These are phyloP conservation scores for Indicator maculatus DNA, from an alignment of 2,113 vertebrate genomes.

Conservation along the genomic window DNA sequence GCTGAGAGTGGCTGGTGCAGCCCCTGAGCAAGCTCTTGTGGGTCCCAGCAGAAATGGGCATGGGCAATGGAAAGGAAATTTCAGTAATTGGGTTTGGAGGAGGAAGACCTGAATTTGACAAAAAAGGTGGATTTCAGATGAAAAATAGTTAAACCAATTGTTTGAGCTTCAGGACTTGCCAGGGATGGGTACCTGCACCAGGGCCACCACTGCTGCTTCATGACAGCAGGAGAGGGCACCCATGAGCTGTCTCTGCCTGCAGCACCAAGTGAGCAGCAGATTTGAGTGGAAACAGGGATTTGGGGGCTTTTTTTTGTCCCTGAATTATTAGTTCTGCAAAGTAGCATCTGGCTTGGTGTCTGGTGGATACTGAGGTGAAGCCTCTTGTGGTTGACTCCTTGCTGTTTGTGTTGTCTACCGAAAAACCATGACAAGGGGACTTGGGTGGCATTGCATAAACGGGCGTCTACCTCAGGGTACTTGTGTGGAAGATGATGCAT, in stretches of 20 bases:
- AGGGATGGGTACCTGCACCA: not conserved
- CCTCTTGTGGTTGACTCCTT: fast-evolving
- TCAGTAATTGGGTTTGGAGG: not conserved
- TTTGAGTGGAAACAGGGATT: fast-evolving
- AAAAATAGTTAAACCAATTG: too few relatives aligned
- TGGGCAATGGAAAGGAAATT: not conserved
- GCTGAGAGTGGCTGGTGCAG: not conserved
- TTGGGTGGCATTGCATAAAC: not conserved
- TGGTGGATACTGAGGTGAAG: not conserved
- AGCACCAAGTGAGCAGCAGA: not conserved
- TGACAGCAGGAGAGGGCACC: slow-evolving; percentile 50
- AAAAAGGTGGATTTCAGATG: not conserved
- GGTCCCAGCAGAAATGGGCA: not conserved
- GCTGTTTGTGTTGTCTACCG: not conserved
- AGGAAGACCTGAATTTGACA: not conserved
- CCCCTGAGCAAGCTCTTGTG: not conserved
- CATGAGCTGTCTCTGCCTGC: not conserved
- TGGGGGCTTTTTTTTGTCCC: not conserved
- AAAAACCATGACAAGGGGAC: fast-evolving
- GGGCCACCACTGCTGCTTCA: not conserved
- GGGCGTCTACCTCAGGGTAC: not conserved
- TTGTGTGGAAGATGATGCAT: fast-evolving
- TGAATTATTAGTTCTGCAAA: not conserved
- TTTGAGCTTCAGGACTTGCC: too few relatives aligned
- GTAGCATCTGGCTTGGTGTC: fast-evolving